These are phyloP conservation scores for Scaptomyza parva DNA, from an alignment of 2,888 invertebrate species.

Conservation along the genomic window DNA sequence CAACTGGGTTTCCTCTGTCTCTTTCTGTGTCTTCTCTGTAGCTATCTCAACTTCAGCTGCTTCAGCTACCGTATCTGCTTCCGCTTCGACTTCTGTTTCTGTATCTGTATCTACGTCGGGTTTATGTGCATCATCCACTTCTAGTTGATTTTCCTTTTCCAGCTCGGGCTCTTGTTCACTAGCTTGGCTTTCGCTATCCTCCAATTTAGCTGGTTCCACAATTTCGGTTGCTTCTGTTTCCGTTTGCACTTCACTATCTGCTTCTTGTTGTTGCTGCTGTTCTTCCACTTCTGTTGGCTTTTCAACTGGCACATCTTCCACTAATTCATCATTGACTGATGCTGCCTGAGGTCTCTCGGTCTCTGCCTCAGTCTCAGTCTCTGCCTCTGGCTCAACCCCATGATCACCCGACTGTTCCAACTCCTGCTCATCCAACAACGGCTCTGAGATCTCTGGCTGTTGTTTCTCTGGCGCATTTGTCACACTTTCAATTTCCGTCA, in stretches of 20 bases:
- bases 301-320: conserved; percentile 34
- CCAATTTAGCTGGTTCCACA: conserved; percentile 42
- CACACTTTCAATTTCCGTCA: conserved; percentile 70
- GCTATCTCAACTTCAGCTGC: conserved; percentile 50
- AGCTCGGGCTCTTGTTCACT: conserved; percentile 21
- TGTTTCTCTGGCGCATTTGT: conserved; percentile 49
- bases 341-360: conserved; percentile 12
- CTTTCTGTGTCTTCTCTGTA: conserved; percentile 26
- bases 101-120: conserved; percentile 25
- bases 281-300: conserved; percentile 14
- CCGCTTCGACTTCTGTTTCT: conserved; percentile 29
- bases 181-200: conserved; percentile 49
- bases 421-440: conserved; percentile 29
- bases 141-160: conserved; percentile 27
- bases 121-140: conserved; percentile 16
- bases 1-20: conserved; percentile 6
- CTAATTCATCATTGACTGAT: conserved; percentile 31
- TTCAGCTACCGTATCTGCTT: conserved; percentile 31
- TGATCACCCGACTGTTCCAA: conserved; percentile 67
- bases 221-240: conserved; percentile 47
- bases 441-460: conserved; percentile 22
- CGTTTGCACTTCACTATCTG: conserved; percentile 3
- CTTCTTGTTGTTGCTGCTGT: not conserved
- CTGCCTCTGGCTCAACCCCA: conserved; percentile 40
- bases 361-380: conserved; percentile 3